phyloP scores from a whole-genome alignment of 2,888 invertebrate species.

The Ornithoptera priamus region DNA sequence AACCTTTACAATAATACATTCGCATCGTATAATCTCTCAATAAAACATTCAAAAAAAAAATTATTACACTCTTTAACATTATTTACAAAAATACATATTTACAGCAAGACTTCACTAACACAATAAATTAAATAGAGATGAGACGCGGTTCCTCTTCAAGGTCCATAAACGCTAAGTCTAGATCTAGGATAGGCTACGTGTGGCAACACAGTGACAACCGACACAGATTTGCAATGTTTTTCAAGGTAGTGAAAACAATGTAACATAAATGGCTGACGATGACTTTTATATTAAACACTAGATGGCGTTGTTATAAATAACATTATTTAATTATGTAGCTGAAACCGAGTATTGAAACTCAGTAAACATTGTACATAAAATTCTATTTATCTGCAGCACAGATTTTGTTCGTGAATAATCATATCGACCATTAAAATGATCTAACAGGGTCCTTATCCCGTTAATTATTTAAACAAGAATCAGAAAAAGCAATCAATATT shows the following conservation, averaged over 20 bases:
- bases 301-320: too few species aligned
- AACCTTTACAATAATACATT: conserved; percentile 64
- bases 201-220: conserved; percentile 28
- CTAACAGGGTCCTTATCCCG: too few species aligned
- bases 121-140: conserved; percentile 55
- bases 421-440: too few species aligned
- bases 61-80: conserved; percentile 56
- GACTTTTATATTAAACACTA: too few species aligned
- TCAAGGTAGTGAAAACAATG: not conserved
- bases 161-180: conserved; percentile 22
- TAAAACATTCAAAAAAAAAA: conserved; percentile 48
- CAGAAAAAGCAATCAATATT: too few species aligned
- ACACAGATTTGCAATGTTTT: conserved; percentile 17
- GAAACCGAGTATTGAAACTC: too few species aligned
- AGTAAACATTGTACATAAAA: too few species aligned
- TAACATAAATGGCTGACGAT: too few species aligned
- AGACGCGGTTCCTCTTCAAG: conserved; percentile 31
- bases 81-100: conserved; percentile 75
- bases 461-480: too few species aligned
- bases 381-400: too few species aligned
- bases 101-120: conserved; percentile 54
- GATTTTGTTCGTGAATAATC: too few species aligned
- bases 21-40: conserved; percentile 49
- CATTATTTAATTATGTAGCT: too few species aligned
- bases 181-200: conserved; percentile 24